Base-by-base conservation (phyloP, 2,888 invertebrate genomes). In the Diloba caeruleocephala region DNA sequence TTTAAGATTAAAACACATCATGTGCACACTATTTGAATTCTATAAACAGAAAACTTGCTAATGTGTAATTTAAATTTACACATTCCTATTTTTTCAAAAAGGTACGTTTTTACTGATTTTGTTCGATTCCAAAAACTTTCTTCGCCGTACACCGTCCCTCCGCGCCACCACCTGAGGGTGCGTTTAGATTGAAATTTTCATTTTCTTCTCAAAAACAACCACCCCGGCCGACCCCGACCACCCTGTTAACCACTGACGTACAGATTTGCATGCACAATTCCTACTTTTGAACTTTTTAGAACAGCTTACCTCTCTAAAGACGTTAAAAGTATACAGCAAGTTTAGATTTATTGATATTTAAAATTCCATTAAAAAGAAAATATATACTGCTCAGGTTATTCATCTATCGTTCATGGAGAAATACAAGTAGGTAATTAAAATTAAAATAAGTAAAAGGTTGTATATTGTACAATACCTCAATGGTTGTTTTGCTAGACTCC, bases 401-500 rank as follows among this genome's bases (percentile, higher is more conserved):
- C 7, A 34, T 37, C 28, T 43, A 50, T 32, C 37, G 8, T 36
- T 45, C 15, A n/a, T 9, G 0, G n/a, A 25, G 0, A 12, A 5
- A 31, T 37, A 26, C 14, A 34, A 7, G 1, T 3, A 14, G 23
- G 0, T 14, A 28, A 36, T 43, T 15, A n/a, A 1, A 6, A 33
- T 32, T 39, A 37, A 9, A 10, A 0, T 5, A 15, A 9, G 17
- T n/a, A 6, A 10, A n/a, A 5, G 82, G 75, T 10, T 21, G 2
- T 21, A 21, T 21, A 21, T n/a, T n/a, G n/a, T n/a, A n/a, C n/a
- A 5, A 38, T 64, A 95, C 95, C 94, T 95, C 94, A 68, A 94
- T 90, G 21, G 94, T 95, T 12, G 94, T 94, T 79, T 94, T 94
- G 38, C 95, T 94, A 14, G 94, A 94, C 60, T 92, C 94, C 74